Evolutionary conservation across 1,140 invertebrate genomes (phyloP), one percentile per base, ranked within the genome.

Genomic region (Belonocnema kinseyi): DNA sequence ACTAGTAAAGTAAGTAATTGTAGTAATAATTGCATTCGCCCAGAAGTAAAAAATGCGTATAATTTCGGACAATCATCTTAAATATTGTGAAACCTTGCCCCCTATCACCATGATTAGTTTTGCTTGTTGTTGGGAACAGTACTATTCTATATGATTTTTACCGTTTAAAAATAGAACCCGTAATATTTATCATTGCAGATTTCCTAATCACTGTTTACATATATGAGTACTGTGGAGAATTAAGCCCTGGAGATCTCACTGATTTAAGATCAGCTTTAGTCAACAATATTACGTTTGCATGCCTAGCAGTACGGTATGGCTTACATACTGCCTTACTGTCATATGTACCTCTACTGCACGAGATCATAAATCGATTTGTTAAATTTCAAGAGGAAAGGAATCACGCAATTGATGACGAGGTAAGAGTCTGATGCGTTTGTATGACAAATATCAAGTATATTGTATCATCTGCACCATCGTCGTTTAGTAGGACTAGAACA

Each of bases 251-350:
- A 1, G 94, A 97, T 50, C 89, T 99, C 12, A 99, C 98, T 0
- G 97, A 99, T 92, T 88, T 99, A 52, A 92, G 98, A 50, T 98
- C 98, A 16, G 97, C 98, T 0, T 91, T 99, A 1, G 98, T 99
- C 0, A 99, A 99, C 87, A 99, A 99, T 86, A 95, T 96, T 73
- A 99, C 97, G 0, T 98, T 99, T 88, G 97, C 97, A 0, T 96
- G 96, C 52, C 93, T 98, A 50, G 93, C 96, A 70, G 97, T 99
- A n/a, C 94, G 96, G 80, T 94, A 96, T 90, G 94, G 95, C 14
- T 94, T 97, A 33, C 96, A 97, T 83, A 95, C 94, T 75, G 94
- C 93, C 79, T 87, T 98, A 12, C 93, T 94, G 71, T 90, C 92
- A 4, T 91, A 94, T 66, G 94, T 95, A 74, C 93, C 94, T 0